These are phyloP conservation scores for Dioctria rufipes DNA, from an alignment of 2,888 invertebrate species.

Conservation along the genomic window DNA sequence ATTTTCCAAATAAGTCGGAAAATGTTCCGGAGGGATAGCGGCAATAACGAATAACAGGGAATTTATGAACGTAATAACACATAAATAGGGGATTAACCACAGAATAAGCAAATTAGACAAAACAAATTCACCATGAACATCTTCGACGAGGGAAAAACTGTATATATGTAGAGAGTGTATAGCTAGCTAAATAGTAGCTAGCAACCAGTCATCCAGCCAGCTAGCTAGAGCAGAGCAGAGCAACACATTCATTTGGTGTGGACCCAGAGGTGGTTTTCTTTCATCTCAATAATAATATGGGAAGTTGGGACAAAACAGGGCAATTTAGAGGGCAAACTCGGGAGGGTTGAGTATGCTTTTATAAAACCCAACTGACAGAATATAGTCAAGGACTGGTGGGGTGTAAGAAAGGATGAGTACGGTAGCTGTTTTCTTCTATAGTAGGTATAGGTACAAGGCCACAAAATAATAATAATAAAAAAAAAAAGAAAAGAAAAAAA, in stretches of 20 bases:
- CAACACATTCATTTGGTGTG: not conserved
- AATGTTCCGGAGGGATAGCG: slow-evolving; percentile 33
- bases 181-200: not conserved
- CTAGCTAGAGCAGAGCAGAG: not conserved
- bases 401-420: slow-evolving; percentile 38
- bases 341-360: slow-evolving; percentile 3
- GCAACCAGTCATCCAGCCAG: not conserved
- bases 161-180: no score
- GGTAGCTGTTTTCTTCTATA: slow-evolving; percentile 4
- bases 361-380: not conserved
- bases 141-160: slow-evolving; percentile 23
- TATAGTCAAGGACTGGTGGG: slow-evolving; percentile 3
- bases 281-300: slow-evolving; percentile 21
- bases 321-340: slow-evolving; percentile 13
- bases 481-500: slow-evolving; percentile 10
- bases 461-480: not conserved
- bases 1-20: not conserved
- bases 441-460: not conserved
- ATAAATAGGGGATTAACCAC: slow-evolving; percentile 68
- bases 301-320: slow-evolving; percentile 28
- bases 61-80: slow-evolving; percentile 64
- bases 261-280: slow-evolving; percentile 7
- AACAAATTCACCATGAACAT: slow-evolving; percentile 57
- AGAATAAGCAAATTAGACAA: slow-evolving; percentile 59
- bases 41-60: slow-evolving; percentile 40